These are phyloP conservation scores for Drosophila hamatofila DNA, from an alignment of 2,888 invertebrate genomes.

Conservation along the genomic window DNA sequence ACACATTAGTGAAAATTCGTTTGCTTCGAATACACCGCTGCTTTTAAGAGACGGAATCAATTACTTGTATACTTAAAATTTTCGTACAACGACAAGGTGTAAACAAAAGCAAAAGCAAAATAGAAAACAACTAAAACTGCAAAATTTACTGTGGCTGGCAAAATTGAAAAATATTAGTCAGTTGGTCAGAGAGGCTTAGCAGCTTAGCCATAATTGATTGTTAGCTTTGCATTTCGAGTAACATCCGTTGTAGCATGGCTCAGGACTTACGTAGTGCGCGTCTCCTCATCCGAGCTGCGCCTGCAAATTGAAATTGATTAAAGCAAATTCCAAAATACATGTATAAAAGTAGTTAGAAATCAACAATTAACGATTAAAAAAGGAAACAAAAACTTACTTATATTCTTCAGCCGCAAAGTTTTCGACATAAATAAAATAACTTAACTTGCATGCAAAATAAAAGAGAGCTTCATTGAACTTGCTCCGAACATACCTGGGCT, in stretches of 20 bases:
- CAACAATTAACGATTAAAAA: not conserved
- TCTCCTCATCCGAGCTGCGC: slow-evolving; percentile 83
- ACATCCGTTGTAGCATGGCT: slow-evolving; percentile 9
- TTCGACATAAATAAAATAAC: slow-evolving; percentile 35
- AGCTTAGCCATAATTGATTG: slow-evolving; percentile 32
- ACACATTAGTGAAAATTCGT: slow-evolving; percentile 29
- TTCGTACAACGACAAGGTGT: slow-evolving; percentile 23
- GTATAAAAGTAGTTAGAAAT: not conserved
- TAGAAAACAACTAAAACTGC: slow-evolving; percentile 2
- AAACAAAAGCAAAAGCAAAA: slow-evolving; percentile 13
- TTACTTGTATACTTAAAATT: slow-evolving; percentile 28
- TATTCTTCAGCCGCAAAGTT: slow-evolving; percentile 50
- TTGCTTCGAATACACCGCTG: slow-evolving; percentile 23
- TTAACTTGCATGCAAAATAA: slow-evolving; percentile 59
- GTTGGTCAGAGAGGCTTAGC: slow-evolving; percentile 27
- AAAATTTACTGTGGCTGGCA: slow-evolving; percentile 13
- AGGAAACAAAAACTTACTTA: slow-evolving; percentile 52
- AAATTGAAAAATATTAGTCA: slow-evolving; percentile 29
- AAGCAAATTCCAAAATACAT: not conserved
- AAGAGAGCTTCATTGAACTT: not conserved
- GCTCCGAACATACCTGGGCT: slow-evolving; percentile 76
- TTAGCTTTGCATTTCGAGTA: slow-evolving; percentile 60
- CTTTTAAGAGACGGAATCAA: slow-evolving; percentile 44
- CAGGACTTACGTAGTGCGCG: slow-evolving; percentile 83
- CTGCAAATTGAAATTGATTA: slow-evolving; percentile 69